Evolutionary conservation across 1,140 invertebrate genomes (phyloP).

Genomic region (Notospermus geniculatus): DNA sequence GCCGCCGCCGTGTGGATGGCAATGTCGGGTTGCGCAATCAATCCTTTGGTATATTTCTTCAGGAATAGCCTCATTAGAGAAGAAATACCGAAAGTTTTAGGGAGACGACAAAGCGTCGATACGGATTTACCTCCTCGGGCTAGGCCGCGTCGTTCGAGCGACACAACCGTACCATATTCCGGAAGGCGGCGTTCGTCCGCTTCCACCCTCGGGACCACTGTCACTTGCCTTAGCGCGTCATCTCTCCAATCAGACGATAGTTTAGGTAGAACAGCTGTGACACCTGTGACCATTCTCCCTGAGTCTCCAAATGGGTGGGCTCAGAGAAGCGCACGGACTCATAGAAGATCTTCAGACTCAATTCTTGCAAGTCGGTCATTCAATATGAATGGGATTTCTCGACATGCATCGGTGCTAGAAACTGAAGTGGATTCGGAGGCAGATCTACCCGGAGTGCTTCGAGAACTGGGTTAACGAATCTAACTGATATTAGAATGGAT

Average conservation of each 20-base stretch:
- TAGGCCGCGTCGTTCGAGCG: not conserved
- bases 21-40: constrained; percentile 54
- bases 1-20: constrained; percentile 43
- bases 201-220: not conserved
- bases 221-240: not conserved
- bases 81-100: constrained; percentile 33
- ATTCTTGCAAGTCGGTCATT: no score
- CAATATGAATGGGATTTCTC: no score
- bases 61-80: constrained; percentile 56
- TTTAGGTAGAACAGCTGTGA: not conserved
- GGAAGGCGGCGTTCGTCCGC: constrained; percentile 6
- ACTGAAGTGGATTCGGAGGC: no score
- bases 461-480: not conserved
- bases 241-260: constrained; percentile 5
- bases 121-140: not conserved
- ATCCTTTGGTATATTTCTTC: constrained; percentile 64
- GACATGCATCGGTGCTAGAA: no score
- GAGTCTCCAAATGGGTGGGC: no score
- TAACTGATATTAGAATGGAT: no score
- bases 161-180: not conserved
- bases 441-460: no score
- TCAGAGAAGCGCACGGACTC: no score
- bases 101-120: constrained; percentile 1
- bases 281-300: no score
- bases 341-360: no score